Base-by-base conservation (phyloP, 1,140 invertebrate species). In the Penaeus vannamei region DNA sequence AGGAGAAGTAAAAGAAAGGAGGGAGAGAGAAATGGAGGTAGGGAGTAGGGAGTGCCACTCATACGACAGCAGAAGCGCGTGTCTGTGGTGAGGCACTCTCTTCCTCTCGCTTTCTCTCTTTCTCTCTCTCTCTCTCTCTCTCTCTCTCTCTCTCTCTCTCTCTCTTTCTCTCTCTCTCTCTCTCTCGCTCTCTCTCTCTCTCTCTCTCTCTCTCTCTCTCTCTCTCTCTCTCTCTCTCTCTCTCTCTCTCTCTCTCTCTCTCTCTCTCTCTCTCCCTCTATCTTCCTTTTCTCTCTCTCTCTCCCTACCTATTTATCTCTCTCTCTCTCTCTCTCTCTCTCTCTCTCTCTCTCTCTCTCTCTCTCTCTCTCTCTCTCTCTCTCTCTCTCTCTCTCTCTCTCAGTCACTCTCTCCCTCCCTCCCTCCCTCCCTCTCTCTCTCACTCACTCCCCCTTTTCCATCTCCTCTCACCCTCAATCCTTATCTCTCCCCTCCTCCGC, bases 121-220 rank as follows among this genome's bases (percentile, higher is more conserved):
- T 80, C 77, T 80, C 77, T 80, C 32, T 80, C 77, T 80, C 32
- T 80, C 77, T 80, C 32, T 80, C 42, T 80, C 32, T 80, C 42
- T 42, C 32, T 80, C 42, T 80, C 32, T 80, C 42, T 80, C 32
- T 80, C 42, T 80, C 32, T 80, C 5, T 80, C 77, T 80, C 42
- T 80, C 42, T 80, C 32, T 80, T 42, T 80, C 10, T 53, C 53
- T 53, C 10, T 80, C 42, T 80, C 32, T 53, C 42, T 80, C 77
- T 53, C 77, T 23, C 32, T 80, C 32, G 22, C 32, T 53, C 77
- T 80, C 42, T 42, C 77, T 14, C 36, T 80, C 32, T 53, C 42
- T 26, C 36, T 36, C 29, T 59, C 77, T 23, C 12, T 20, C 42
- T 22, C 77, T 53, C 2, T 80, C 59, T 80, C 36, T 80, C 77